Base-by-base conservation (phyloP, 2,113 vertebrate species). In the Narcine bancroftii region DNA sequence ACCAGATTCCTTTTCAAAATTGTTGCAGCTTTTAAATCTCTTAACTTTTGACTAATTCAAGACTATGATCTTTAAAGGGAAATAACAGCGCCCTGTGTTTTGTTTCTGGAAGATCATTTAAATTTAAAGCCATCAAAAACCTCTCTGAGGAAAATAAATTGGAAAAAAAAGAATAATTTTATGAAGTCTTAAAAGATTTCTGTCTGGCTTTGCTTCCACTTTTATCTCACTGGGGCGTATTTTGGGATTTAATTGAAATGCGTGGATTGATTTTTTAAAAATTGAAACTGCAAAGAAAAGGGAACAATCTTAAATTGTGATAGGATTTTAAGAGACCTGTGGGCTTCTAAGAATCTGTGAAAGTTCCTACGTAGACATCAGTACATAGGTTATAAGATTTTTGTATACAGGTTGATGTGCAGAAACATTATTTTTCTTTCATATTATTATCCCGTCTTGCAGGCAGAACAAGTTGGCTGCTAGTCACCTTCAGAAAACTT, bases 81-180 rank as follows among this genome's bases (percentile, higher is more conserved):
- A 91, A 91, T 91, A 42, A 65, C 65, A 29, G 65, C 89, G 26
- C 36, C 39, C 89, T 91, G 66, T 89, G 85, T 89, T 91, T 65
- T 66, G 60, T 72, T 87, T 91, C n/a, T 69, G 89, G 42, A 47
- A 91, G 63, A 42, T 91, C 63, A 33, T 91, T 69, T 69, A 91
- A 47, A 69, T 39, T 69, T 66, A 45, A 91, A 69, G 89, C 63
- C 42, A 89, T 45, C 60, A 89, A 66, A 91, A 91, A 69, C 19
- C 65, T 87, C 81, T 87, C n/a, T 24, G 36, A 66, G 87, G 63
- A 45, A 66, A 91, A 29, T n/a, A 11, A 69, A 36, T 91, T 69
- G 45, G 6, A 29, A 45, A 89, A 45, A 24, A 69, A 39, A 6
- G 39, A 47, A 89, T 89, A 91, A 91, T 29, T 69, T 87, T 66